A percentile compares a stretch with the other conserved stretches of the same genome.
These are phyloP conservation scores for Colaptes auratus DNA, from an alignment of 2,113 vertebrate genomes.

Conservation along the genomic window DNA sequence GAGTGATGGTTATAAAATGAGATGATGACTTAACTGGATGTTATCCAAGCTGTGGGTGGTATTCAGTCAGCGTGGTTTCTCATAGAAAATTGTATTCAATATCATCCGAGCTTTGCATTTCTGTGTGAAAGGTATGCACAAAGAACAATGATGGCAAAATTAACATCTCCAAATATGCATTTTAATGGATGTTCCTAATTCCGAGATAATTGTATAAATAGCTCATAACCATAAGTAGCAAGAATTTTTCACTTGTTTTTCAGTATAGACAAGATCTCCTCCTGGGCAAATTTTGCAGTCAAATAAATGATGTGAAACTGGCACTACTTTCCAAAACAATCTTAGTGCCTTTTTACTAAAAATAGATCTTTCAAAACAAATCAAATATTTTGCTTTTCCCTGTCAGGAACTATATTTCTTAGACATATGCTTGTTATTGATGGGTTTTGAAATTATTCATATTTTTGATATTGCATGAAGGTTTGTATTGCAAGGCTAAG, in stretches of 20 bases:
- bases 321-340: neutral
- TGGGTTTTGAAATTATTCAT: neutral
- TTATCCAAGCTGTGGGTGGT: neutral
- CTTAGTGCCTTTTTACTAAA: neutral
- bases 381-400: neutral
- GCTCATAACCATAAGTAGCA: neutral
- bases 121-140: neutral
- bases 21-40: neutral
- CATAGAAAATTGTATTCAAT: neutral
- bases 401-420: neutral
- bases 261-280: neutral
- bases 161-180: neutral
- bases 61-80: neutral
- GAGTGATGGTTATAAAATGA: neutral
- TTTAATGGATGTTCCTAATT: neutral
- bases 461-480: neutral
- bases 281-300: neutral
- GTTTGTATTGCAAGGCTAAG: neutral
- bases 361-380: neutral
- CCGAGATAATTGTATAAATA: neutral
- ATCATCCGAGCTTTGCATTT: neutral
- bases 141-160: neutral
- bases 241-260: neutral
- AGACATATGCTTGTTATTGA: neutral
- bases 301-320: neutral